phyloP scores from a whole-genome alignment of 2,888 invertebrate genomes.

The Diarsia brunnea region DNA sequence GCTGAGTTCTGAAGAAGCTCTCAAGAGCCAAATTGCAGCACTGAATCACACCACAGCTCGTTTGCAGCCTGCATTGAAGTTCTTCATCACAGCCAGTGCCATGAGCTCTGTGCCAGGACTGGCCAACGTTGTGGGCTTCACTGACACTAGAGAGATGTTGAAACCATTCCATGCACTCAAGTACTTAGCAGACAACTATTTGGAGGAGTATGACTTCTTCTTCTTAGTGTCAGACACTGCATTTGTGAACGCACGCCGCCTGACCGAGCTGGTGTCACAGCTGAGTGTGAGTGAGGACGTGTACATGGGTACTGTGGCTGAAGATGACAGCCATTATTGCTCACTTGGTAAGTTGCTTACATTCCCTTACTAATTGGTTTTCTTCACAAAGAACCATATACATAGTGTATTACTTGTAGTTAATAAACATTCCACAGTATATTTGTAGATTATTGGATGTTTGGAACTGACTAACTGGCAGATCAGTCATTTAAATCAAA shows the following conservation, averaged over 20 bases:
- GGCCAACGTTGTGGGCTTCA: slow-evolving; percentile 96
- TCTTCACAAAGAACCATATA: background rate
- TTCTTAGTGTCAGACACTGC: slow-evolving; percentile 96
- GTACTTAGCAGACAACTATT: slow-evolving; percentile 96
- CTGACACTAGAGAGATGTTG: slow-evolving; percentile 93
- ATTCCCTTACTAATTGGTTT: background rate
- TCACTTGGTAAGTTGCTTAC: slow-evolving; percentile 90
- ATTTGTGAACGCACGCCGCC: slow-evolving; percentile 95
- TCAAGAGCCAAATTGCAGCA: slow-evolving; percentile 94
- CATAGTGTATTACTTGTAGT: background rate
- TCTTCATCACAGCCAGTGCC: slow-evolving; percentile 93
- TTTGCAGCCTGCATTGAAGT: slow-evolving; percentile 95
- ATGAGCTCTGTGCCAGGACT: slow-evolving; percentile 76
- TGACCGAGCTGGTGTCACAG: slow-evolving; percentile 93
- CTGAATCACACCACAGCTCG: slow-evolving; percentile 97
- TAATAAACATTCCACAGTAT: background rate
- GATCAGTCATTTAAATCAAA: background rate
- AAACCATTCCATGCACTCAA: slow-evolving; percentile 97
- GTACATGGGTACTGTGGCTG: slow-evolving; percentile 94
- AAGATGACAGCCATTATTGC: slow-evolving; percentile 92
- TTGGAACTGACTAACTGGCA: background rate
- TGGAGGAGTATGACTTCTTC: slow-evolving; percentile 98
- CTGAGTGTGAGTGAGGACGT: slow-evolving; percentile 96
- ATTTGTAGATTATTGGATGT: background rate
- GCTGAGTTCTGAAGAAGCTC: slow-evolving; percentile 94